Evolutionary conservation across 2,113 vertebrate species (phyloP).

Genomic region (Aegithalos caudatus): DNA sequence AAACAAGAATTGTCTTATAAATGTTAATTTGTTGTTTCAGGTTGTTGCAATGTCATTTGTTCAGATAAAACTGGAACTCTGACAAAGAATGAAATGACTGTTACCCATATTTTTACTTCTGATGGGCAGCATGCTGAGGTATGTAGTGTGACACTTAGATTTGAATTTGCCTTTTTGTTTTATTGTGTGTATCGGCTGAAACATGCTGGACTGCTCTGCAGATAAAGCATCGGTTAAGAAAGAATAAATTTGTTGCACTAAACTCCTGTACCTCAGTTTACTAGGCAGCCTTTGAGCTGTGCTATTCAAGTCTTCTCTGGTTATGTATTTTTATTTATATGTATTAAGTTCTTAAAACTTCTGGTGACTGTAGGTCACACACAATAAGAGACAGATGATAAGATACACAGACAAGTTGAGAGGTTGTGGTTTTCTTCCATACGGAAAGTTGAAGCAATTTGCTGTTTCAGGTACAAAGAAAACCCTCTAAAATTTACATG

Average conservation of each 20-base stretch:
- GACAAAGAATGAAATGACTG: slow-evolving; percentile 99
- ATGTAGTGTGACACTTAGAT: background rate
- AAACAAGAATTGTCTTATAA: background rate
- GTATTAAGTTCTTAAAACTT: background rate
- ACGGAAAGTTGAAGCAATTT: background rate
- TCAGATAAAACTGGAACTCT: slow-evolving; percentile 98
- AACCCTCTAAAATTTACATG: background rate
- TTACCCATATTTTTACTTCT: slow-evolving; percentile 91
- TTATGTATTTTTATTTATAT: background rate
- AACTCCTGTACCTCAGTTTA: background rate
- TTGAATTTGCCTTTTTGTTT: background rate
- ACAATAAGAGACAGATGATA: background rate
- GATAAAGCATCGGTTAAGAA: background rate
- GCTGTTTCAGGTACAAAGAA: background rate
- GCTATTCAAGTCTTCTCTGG: background rate
- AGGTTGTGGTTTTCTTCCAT: background rate
- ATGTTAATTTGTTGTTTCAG: slow-evolving; percentile 65
- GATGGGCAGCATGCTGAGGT: slow-evolving; percentile 95
- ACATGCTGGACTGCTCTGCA: background rate
- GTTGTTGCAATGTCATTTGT: slow-evolving; percentile 98
- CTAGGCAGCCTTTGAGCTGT: background rate
- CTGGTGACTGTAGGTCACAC: background rate
- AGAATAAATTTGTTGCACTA: background rate
- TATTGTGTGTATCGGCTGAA: background rate
- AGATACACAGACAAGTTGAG: background rate